phyloP scores from a whole-genome alignment of 2,113 vertebrate genomes.

The Micronycteris hirsuta region DNA sequence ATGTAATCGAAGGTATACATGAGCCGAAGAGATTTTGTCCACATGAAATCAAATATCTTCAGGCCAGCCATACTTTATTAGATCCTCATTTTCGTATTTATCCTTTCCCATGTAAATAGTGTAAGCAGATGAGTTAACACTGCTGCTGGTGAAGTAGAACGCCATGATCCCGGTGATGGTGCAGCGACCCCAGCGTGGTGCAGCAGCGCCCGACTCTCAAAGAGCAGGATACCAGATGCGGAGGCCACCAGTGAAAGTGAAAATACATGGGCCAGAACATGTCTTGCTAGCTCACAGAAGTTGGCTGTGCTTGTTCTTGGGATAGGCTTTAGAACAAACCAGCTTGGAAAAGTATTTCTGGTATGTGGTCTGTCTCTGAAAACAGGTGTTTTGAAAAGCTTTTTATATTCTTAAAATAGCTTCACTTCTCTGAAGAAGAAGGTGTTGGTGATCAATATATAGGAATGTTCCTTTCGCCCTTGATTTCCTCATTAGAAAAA shows the following conservation, averaged over 20 bases:
- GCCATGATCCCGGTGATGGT: too few species aligned
- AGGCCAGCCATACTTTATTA: constrained; percentile 96
- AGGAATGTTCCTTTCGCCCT: background rate
- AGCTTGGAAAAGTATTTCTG: constrained; percentile 24
- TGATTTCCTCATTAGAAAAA: background rate
- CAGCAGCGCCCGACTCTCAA: too few species aligned
- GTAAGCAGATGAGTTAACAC: constrained; percentile 83
- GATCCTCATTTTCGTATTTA: constrained; percentile 98
- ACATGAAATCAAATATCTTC: constrained; percentile 91
- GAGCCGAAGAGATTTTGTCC: too few species aligned
- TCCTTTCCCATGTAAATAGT: constrained; percentile 99
- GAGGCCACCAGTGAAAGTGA: too few species aligned
- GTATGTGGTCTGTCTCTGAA: constrained; percentile 28
- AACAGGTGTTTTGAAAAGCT: constrained; percentile 23
- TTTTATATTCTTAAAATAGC: constrained; percentile 36
- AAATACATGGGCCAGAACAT: constrained; percentile 27
- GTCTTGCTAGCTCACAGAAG: constrained; percentile 9
- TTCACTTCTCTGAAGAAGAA: constrained; percentile 13
- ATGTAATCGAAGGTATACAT: too few species aligned
- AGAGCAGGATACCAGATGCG: too few species aligned
- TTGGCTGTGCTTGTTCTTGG: constrained; percentile 10
- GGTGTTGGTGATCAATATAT: background rate
- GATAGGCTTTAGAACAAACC: background rate
- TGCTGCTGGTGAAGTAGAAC: too few species aligned
- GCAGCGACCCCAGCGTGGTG: too few species aligned